Conservation (phyloP, 30 jellyfish, hydroid and myxozoan genomes). For the Haliclystus octoradiatus region DNA sequence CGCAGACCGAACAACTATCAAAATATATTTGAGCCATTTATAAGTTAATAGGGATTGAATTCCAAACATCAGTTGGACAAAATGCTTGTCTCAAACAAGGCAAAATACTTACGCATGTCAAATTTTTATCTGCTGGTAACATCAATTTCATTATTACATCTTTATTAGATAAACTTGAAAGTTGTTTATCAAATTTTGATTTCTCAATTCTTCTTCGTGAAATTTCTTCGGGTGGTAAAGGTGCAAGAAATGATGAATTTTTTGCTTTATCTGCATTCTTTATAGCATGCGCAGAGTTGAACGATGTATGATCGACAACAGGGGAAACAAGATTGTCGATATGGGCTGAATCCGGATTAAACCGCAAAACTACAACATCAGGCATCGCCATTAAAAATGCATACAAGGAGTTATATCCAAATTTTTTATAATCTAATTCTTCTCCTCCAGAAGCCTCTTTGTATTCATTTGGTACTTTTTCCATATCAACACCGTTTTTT, state of each 20-base stretch:
- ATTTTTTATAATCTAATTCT: constrained; percentile 25
- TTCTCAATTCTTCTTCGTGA: background rate
- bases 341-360: constrained; percentile 35
- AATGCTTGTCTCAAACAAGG: too few species aligned
- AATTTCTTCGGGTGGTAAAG: constrained; percentile 46
- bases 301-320: constrained; percentile 31
- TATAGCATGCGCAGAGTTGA: constrained; percentile 62
- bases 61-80: too few species aligned
- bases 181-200: too few species aligned
- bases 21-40: too few species aligned
- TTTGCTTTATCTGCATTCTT: constrained; percentile 37
- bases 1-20: too few species aligned
- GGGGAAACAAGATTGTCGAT: constrained; percentile 72
- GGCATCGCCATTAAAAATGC: constrained; percentile 55
- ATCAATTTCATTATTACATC: too few species aligned
- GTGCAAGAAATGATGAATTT: constrained; percentile 21
- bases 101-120: too few species aligned
- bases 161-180: too few species aligned
- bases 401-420: constrained; percentile 39
- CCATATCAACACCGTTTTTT: constrained; percentile 27
- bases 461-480: constrained; percentile 28
- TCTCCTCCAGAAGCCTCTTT: constrained; percentile 44
- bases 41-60: too few species aligned
- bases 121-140: too few species aligned
- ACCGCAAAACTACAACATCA: constrained; percentile 61